A percentile compares a stretch with the other conserved stretches of the same genome.
Evolutionary conservation across 2,113 vertebrate species (phyloP).

Genomic region (Andinoacara biseriatus): DNA sequence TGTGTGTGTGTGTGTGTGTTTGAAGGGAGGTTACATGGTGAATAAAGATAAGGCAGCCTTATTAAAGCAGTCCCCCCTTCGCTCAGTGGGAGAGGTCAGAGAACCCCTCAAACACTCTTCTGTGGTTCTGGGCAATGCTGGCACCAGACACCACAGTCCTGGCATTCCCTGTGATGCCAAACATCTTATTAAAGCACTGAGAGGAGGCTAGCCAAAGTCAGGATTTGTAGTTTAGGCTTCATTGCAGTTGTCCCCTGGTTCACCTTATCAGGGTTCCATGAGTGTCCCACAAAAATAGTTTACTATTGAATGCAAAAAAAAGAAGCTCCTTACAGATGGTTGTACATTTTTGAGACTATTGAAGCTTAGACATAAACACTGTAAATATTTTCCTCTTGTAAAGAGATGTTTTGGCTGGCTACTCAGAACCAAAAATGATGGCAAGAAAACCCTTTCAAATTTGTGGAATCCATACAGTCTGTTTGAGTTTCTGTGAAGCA

Average conservation of each 20-base stretch:
- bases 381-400: not conserved
- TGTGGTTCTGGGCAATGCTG: conserved; percentile 57
- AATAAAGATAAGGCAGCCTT: conserved; percentile 51
- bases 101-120: conserved; percentile 37
- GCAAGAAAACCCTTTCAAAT: not conserved
- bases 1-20: too few relatives aligned
- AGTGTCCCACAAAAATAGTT: conserved; percentile 21
- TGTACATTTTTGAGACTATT: not conserved
- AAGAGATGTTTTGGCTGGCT: not conserved
- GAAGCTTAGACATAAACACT: not conserved
- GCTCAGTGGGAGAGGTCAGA: conserved; percentile 58
- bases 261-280: conserved; percentile 40
- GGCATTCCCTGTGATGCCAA: conserved; percentile 41
- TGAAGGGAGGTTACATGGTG: not conserved
- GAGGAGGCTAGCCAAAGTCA: conserved; percentile 54
- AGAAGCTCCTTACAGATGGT: not conserved
- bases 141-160: conserved; percentile 46
- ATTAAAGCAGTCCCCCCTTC: conserved; percentile 56
- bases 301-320: not conserved
- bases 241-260: conserved; percentile 59
- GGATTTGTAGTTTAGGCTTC: conserved; percentile 53
- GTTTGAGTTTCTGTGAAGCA: not conserved
- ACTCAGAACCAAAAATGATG: too few relatives aligned
- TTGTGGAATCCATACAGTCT: too few relatives aligned
- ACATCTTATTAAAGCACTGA: conserved; percentile 61